Base-by-base conservation (phyloP, 2,888 invertebrate genomes). In the Tupiocoris notatus region DNA sequence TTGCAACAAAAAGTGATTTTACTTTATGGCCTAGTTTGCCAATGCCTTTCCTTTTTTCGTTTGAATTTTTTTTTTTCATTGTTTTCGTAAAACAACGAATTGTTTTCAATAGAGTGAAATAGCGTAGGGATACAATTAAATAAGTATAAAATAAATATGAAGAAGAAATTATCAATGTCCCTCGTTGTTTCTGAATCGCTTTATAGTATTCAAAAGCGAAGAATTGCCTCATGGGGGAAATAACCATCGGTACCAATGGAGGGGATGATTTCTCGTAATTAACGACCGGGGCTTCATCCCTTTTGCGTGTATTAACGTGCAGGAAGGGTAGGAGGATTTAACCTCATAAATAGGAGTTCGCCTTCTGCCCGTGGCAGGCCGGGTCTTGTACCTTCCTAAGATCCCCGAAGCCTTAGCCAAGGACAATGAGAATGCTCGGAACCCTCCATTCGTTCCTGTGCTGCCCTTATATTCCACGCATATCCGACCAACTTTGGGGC, bases 191-290 rank as follows among this genome's bases (percentile, higher is more conserved):
- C n/a, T n/a, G n/a, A n/a, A n/a, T n/a, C n/a, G n/a, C n/a, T n/a
- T n/a, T n/a, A n/a, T n/a, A n/a, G n/a, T n/a, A n/a, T n/a, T n/a
- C n/a, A n/a, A n/a, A n/a, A n/a, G n/a, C n/a, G n/a, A n/a, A n/a
- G n/a, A n/a, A n/a, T n/a, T n/a, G n/a, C n/a, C n/a, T n/a, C n/a
- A n/a, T n/a, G n/a, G 23, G 17, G 54, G 57, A 67, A 67, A 67
- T 67, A 67, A 67, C 67, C 57, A 21, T 67, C 67, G 21, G 56
- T 18, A 21, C 56, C 67, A 67, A 67, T 67, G 67, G 67, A 54
- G 54, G 67, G 67, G 67, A 22, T 67, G 56, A 39, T 56, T 67
- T 67, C 56, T 67, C 54, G 67, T 57, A 67, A 39, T 39, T 39
- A 39, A 39, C 39, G 39, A 39, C 39, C 39, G 39, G 39, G 39